Conservation (phyloP, 2,888 invertebrate genomes). For the Catotricha subobsoleta region DNA sequence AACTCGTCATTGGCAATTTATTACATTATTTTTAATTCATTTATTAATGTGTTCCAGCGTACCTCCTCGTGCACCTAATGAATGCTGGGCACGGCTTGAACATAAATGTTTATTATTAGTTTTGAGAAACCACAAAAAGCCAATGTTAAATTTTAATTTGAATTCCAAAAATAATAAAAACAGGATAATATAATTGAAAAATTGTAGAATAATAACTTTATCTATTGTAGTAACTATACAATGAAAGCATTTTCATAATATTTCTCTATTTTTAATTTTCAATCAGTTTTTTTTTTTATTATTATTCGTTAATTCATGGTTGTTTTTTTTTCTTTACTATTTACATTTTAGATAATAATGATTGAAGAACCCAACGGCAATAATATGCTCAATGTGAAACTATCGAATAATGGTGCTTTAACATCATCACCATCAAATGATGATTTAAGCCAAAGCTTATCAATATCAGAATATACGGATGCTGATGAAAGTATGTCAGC, state of each 20-base stretch:
- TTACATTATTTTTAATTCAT: no score
- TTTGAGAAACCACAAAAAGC: no score
- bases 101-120: no score
- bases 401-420: conserved; percentile 10
- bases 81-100: no score
- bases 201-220: no score
- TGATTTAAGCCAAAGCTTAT: conserved; percentile 35
- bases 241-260: background rate
- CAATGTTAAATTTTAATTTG: no score
- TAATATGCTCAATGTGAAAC: conserved; percentile 21
- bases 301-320: background rate
- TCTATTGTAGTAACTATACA: background rate
- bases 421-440: conserved; percentile 34
- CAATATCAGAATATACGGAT: conserved; percentile 43
- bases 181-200: no score
- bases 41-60: no score
- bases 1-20: no score
- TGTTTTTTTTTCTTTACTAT: background rate
- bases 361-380: conserved; percentile 30
- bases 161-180: no score
- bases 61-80: no score
- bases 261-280: background rate
- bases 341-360: conserved; percentile 18
- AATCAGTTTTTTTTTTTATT: background rate
- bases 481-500: conserved; percentile 56